Conservation (phyloP, 2,888 invertebrate genomes). For the Oscheius sp. region DNA sequence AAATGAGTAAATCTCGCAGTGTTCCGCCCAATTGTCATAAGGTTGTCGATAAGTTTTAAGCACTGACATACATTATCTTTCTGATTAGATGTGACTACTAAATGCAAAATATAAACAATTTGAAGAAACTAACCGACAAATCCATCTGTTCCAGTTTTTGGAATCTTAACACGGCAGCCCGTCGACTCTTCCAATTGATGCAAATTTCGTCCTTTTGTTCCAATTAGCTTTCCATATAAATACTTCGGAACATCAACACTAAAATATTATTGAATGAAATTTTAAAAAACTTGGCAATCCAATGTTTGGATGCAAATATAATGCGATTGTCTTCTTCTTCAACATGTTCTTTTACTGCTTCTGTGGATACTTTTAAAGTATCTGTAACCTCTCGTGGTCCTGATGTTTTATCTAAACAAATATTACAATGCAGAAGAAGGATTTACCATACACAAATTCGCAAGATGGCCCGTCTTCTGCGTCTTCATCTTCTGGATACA, state of each 20-base stretch:
- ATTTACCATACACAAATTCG: not conserved
- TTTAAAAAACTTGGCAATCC: constrained; percentile 2
- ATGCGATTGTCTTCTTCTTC: not conserved
- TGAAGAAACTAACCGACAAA: constrained; percentile 34
- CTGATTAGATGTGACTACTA: no score
- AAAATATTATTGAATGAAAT: not conserved
- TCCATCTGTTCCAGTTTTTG: constrained; percentile 29
- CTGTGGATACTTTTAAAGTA: not conserved
- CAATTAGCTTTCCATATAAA: constrained; percentile 14
- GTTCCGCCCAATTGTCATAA: constrained; percentile 31
- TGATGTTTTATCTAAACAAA: not conserved
- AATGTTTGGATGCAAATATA: not conserved
- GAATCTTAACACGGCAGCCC: constrained; percentile 39
- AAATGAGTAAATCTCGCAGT: constrained; percentile 40
- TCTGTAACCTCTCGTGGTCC: not conserved
- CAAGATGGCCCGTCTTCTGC: constrained; percentile 23
- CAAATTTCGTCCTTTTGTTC: not conserved
- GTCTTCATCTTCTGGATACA: constrained; percentile 25
- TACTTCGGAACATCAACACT: constrained; percentile 22
- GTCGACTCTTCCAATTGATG: constrained; percentile 41
- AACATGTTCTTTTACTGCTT: not conserved
- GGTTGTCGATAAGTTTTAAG: constrained; percentile 44
- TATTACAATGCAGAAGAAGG: no score
- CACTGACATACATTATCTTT: constrained; percentile 47
- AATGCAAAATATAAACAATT: no score